A percentile compares a stretch with the other conserved stretches of the same genome.
These are phyloP conservation scores for Volucella zonaria DNA, from an alignment of 2,888 invertebrate species.

Conservation along the genomic window DNA sequence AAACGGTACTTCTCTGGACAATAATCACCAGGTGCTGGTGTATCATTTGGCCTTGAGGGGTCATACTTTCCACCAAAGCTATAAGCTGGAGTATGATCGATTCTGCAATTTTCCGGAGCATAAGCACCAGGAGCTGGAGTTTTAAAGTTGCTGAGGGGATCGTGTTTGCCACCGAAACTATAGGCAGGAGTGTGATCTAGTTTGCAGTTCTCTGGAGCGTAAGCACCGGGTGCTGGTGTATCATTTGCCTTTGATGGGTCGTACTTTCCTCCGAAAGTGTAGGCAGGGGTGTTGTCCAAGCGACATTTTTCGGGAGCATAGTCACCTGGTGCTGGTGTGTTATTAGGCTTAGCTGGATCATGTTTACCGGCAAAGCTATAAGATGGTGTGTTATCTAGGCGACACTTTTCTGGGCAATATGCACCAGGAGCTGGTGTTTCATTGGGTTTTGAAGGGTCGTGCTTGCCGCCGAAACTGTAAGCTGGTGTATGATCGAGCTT, in stretches of 20 bases:
- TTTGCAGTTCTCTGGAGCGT: too few relatives aligned
- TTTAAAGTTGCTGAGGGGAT: too few relatives aligned
- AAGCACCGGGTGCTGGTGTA: conserved; percentile 86
- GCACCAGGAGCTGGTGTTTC: conserved; percentile 86
- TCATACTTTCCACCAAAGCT: conserved; percentile 85
- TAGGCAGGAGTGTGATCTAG: too few relatives aligned
- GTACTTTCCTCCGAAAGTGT: conserved; percentile 85
- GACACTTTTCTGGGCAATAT: too few relatives aligned
- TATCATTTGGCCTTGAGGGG: conserved; percentile 82
- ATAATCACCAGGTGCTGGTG: conserved; percentile 87
- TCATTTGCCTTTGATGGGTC: conserved; percentile 82
- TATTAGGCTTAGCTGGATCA: too few relatives aligned
- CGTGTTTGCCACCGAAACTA: too few relatives aligned
- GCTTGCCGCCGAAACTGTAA: conserved; percentile 83
- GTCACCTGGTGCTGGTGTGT: too few relatives aligned
- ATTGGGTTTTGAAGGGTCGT: conserved; percentile 82
- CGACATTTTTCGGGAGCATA: too few relatives aligned
- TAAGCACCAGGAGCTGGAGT: too few relatives aligned
- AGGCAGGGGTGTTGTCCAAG: conserved; percentile 77
- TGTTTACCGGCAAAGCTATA: too few relatives aligned
- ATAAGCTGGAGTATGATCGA: conserved; percentile 79
- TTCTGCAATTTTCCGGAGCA: too few relatives aligned
- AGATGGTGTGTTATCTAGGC: too few relatives aligned
- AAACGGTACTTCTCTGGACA: conserved; percentile 84
- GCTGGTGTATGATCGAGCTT: conserved; percentile 83